Base-by-base conservation (phyloP, 2,888 invertebrate species). In the Drosophila siamana region DNA sequence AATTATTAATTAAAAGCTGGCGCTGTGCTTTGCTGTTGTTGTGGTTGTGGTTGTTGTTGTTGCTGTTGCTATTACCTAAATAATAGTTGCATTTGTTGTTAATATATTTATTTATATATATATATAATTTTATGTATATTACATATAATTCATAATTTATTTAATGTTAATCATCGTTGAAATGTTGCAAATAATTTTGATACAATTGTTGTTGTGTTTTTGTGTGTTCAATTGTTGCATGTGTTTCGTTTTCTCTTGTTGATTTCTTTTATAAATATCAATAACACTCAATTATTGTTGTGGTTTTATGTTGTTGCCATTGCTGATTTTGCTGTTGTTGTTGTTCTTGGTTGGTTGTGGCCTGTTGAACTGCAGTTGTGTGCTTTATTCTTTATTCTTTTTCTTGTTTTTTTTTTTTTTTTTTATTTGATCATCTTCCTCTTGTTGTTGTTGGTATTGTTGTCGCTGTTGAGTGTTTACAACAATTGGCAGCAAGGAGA, bases 401-500 rank as follows among this genome's bases (percentile, higher is more conserved):
- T 71, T 36, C 67, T 26, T 28, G 60, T 13, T 38, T 38, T n/a
- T 60, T 8, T 44, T 44, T 5, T 40, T 52, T 19, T 30, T 71
- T 36, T 71, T 26, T 28, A 60, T 13, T 38, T 38, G 36, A 13
- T 36, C 36, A 15, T 38, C 13, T 38, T 15, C 36, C 36, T 38
- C 33, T 36, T 51, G 33, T 51, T 28, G 33, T 54, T 69, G 56
- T 52, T 74, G 47, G 46, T 68, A 43, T 57, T 66, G 46, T 46
- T 47, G 30, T 60, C 50, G 38, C 22, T 62, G 48, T 50, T 63
- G 28, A 50, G 46, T 63, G 78, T 77, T 90, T 92, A 92, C 89
- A 92, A 90, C 92, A 92, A 89, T 92, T 92, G 92, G 92, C 92
- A 92, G 92, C 92, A 92, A 88, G 89, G 91, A 90, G 91, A 89